Conservation (phyloP, 2,797 vertebrate genomes). For the Lutjanus argentimaculatus region DNA sequence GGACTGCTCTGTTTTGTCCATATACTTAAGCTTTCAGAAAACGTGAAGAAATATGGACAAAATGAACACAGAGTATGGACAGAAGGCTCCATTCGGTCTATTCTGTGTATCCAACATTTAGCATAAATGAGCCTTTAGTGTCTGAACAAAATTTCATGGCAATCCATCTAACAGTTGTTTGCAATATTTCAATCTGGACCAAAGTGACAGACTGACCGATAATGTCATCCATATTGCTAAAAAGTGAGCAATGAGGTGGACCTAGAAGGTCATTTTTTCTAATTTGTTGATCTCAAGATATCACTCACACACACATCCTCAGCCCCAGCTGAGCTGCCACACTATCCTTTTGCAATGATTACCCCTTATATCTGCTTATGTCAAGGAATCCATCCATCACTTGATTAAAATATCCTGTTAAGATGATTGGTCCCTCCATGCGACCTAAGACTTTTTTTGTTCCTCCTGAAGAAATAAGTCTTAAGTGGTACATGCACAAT, state of each 20-base stretch:
- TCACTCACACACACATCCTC: not conserved
- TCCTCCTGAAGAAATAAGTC: not conserved
- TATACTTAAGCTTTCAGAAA: too few relatives aligned
- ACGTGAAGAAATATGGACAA: too few relatives aligned
- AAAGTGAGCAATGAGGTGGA: not conserved
- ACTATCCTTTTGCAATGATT: not conserved
- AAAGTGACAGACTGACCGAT: not conserved
- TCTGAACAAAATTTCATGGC: not conserved
- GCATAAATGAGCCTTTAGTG: too few relatives aligned
- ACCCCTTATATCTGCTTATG: not conserved
- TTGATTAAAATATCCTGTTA: slow-evolving; percentile 36
- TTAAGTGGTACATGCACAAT: not conserved
- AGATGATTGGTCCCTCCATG: slow-evolving; percentile 4
- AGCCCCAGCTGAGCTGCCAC: not conserved
- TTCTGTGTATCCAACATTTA: too few relatives aligned
- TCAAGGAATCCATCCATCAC: slow-evolving; percentile 27
- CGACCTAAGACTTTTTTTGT: slow-evolving; percentile 3
- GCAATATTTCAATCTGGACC: not conserved
- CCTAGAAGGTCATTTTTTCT: not conserved
- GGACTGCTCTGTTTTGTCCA: too few relatives aligned
- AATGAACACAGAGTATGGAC: too few relatives aligned
- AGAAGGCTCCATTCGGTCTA: too few relatives aligned
- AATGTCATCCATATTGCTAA: not conserved
- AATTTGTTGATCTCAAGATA: not conserved
- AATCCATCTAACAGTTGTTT: not conserved